Percentiles rank a stretch among this genome's conserved stretches.
Conservation (phyloP, 2,113 vertebrate species). For the Rhea pennata region DNA sequence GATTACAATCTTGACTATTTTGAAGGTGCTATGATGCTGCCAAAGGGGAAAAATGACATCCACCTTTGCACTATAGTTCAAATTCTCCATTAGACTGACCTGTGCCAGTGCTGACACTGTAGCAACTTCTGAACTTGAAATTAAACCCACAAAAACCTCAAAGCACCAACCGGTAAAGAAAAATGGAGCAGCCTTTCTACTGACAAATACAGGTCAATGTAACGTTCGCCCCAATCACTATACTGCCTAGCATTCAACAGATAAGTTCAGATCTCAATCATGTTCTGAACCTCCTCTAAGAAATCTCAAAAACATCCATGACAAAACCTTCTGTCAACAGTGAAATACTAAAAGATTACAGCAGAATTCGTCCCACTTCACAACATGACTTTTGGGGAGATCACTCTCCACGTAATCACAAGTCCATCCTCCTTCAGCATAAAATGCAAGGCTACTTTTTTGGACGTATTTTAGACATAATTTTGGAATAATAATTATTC, state of each 20-base stretch:
- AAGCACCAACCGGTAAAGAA: neutral
- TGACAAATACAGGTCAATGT: neutral
- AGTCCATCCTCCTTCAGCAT: neutral
- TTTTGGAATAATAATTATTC: neutral
- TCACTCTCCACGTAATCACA: neutral
- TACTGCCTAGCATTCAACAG: neutral
- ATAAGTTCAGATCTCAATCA: neutral
- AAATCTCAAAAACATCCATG: neutral
- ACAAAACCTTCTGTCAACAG: slow-evolving; percentile 11
- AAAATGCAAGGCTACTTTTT: neutral
- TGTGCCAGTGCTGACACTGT: neutral
- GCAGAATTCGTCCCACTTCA: neutral
- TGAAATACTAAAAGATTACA: neutral
- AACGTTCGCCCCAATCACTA: neutral
- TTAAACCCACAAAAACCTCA: neutral
- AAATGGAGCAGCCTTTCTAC: neutral
- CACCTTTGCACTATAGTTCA: neutral
- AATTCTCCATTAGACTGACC: neutral
- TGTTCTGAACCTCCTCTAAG: neutral
- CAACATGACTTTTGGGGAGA: neutral
- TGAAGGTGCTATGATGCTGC: neutral
- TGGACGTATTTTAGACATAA: neutral
- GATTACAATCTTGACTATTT: neutral
- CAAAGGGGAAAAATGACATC: neutral
- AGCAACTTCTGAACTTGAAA: neutral